Conservation (phyloP, 2,797 vertebrate species). For the Meriones psammophilus region DNA sequence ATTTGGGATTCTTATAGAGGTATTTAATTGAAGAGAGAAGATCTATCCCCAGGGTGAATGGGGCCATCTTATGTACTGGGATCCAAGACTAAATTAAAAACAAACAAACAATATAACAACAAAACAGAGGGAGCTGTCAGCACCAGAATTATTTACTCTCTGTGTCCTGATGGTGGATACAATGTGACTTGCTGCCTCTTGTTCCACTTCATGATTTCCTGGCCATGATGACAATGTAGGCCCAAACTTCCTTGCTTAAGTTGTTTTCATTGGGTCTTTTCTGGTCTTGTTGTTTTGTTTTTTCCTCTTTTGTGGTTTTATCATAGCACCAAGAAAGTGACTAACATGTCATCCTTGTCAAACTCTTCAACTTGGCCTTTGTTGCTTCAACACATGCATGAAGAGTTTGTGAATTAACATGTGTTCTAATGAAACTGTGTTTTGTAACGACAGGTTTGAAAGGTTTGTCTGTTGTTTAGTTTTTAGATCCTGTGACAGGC, state of each 20-base stretch:
- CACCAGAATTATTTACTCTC: background rate
- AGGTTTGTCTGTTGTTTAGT: background rate
- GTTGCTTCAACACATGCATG: background rate
- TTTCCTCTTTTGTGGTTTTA: too few relatives aligned
- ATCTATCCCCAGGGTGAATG: background rate
- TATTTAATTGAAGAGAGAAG: background rate
- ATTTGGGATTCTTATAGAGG: background rate
- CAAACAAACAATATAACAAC: background rate
- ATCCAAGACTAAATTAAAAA: background rate
- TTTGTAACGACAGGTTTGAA: background rate
- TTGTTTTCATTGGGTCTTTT: background rate
- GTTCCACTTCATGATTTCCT: background rate
- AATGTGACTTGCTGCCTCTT: background rate
- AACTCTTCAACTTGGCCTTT: background rate
- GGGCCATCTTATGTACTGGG: background rate
- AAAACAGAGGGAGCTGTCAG: too few relatives aligned
- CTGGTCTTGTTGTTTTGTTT: too few relatives aligned
- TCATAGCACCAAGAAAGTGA: background rate
- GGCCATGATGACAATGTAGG: background rate
- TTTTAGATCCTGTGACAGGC: background rate
- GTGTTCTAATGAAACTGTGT: background rate
- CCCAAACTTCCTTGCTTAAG: background rate
- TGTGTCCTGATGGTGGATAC: background rate
- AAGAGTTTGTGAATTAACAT: background rate
- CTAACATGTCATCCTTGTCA: background rate